Percentiles rank a stretch among this genome's conserved stretches.
Conservation (phyloP, 1,140 invertebrate species). For the Drosophila lacertosa region DNA sequence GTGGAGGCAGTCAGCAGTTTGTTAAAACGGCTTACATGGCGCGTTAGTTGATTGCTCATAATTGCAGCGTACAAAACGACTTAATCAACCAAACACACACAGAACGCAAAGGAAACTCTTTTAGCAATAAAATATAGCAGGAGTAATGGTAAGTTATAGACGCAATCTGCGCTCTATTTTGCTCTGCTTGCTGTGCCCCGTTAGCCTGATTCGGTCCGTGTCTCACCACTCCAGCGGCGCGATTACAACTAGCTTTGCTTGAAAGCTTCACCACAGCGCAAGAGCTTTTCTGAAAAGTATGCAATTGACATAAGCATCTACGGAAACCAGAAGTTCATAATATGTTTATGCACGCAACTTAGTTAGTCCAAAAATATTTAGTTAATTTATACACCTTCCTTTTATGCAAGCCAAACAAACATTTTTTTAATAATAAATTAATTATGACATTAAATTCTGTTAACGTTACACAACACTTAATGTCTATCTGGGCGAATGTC, state of each 20-base stretch:
- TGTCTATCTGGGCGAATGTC: not conserved
- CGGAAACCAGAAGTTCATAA: not conserved
- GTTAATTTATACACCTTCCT: too few relatives aligned
- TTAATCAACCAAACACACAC: constrained; percentile 1
- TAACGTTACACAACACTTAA: constrained; percentile 5
- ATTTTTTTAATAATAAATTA: not conserved
- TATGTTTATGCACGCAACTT: too few relatives aligned
- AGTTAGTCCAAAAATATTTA: too few relatives aligned
- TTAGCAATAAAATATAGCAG: too few relatives aligned
- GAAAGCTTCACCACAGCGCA: constrained; percentile 29
- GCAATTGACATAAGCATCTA: not conserved
- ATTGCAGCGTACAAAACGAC: not conserved
- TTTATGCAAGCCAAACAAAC: too few relatives aligned
- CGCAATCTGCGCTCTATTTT: not conserved
- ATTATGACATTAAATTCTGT: not conserved
- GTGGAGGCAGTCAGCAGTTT: constrained; percentile 47
- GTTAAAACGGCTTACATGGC: constrained; percentile 41
- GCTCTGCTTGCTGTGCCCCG: not conserved
- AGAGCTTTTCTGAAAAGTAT: constrained; percentile 27
- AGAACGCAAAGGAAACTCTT: not conserved
- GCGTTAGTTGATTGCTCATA: constrained; percentile 65
- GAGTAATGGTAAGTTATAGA: not conserved
- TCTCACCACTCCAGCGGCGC: constrained; percentile 36
- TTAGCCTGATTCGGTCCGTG: not conserved
- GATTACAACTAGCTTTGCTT: constrained; percentile 30